phyloP scores from a whole-genome alignment of 2,888 invertebrate genomes.

The Epinotia ramella region DNA sequence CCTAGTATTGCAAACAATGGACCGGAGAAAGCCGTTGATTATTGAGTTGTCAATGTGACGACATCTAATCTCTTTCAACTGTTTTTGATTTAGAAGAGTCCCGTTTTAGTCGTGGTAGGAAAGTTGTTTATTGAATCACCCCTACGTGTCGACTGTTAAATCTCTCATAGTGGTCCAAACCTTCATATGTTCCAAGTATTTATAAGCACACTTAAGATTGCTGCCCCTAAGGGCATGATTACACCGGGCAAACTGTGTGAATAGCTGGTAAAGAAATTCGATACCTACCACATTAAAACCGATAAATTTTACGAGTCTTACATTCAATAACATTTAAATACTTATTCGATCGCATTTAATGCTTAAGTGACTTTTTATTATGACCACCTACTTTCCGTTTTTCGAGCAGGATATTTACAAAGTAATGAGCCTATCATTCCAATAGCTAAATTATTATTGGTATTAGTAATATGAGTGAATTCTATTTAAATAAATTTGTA shows the following conservation, averaged over 20 bases:
- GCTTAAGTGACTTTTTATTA: conserved; percentile 33
- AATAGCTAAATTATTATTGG: background rate
- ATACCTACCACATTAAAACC: conserved; percentile 5
- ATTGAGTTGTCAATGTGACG: conserved; percentile 19
- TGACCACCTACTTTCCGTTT: conserved; percentile 35
- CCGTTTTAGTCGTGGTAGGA: background rate
- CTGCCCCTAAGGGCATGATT: too few species aligned
- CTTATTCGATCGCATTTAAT: conserved; percentile 31
- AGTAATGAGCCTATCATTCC: background rate
- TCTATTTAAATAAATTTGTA: too few species aligned
- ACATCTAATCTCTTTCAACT: conserved; percentile 7
- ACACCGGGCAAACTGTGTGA: too few species aligned
- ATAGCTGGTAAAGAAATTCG: background rate
- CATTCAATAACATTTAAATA: conserved; percentile 9
- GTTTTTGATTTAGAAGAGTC: background rate
- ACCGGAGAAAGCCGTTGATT: conserved; percentile 36
- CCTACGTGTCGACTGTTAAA: too few species aligned
- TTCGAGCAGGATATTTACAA: conserved; percentile 20
- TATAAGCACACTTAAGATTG: too few species aligned
- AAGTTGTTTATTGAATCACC: background rate
- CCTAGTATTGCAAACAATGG: conserved; percentile 37
- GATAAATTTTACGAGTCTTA: conserved; percentile 9
- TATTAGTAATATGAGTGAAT: too few species aligned
- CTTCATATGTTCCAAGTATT: too few species aligned
- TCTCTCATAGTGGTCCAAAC: too few species aligned